These are phyloP conservation scores for Romanogobio albipinnatus DNA, from an alignment of 2,113 vertebrate genomes.

Conservation along the genomic window DNA sequence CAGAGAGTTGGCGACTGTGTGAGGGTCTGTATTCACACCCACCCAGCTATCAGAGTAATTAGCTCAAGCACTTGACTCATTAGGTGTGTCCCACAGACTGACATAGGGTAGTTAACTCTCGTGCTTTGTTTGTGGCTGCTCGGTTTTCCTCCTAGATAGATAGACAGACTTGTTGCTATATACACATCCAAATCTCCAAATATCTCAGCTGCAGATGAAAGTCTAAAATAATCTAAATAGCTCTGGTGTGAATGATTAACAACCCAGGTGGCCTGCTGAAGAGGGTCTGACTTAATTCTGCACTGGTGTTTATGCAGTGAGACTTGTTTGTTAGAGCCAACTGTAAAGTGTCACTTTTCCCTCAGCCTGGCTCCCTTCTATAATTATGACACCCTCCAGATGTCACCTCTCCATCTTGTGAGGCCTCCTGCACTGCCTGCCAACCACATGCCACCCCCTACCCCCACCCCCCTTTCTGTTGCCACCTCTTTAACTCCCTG, in stretches of 20 bases:
- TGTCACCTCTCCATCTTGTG: constrained; percentile 67
- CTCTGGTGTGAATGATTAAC: constrained; percentile 37
- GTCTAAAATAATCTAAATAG: constrained; percentile 20
- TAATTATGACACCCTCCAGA: constrained; percentile 73
- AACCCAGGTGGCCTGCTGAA: constrained; percentile 46
- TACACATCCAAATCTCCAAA: not conserved
- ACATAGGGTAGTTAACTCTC: not conserved
- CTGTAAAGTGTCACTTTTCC: constrained; percentile 63
- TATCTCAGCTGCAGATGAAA: constrained; percentile 1
- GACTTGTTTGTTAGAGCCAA: constrained; percentile 69
- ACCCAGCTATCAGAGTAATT: not conserved
- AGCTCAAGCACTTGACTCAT: not conserved
- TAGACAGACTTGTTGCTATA: not conserved
- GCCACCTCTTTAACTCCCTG: not conserved
- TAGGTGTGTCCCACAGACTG: not conserved
- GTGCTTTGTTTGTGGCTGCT: not conserved
- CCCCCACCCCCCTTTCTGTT: not conserved
- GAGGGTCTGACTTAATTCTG: constrained; percentile 57
- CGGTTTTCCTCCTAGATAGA: not conserved
- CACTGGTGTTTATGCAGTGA: constrained; percentile 66
- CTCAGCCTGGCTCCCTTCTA: constrained; percentile 59
- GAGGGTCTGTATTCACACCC: not conserved
- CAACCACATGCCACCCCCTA: not conserved
- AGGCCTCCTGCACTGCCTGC: constrained; percentile 40
- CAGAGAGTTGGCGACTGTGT: not conserved